These are phyloP conservation scores for Ctenoplectra terminalis DNA, from an alignment of 1,140 invertebrate species.

Conservation along the genomic window DNA sequence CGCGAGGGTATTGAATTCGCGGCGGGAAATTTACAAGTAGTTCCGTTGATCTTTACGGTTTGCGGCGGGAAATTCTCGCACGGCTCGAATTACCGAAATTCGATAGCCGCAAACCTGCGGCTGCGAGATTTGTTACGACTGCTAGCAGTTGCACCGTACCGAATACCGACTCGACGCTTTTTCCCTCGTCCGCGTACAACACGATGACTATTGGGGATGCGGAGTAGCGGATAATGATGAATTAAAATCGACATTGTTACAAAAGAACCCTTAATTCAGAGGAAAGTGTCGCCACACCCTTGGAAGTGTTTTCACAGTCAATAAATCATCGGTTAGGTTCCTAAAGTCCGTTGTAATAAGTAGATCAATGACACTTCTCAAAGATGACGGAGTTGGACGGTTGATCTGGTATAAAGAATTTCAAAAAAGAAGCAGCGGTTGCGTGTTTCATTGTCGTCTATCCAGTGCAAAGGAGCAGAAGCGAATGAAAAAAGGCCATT, in stretches of 20 bases:
- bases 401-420: not conserved
- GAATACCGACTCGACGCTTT: not conserved
- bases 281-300: not conserved
- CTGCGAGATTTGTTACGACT: constrained; percentile 46
- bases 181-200: constrained; percentile 16
- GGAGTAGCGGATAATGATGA: not conserved
- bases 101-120: constrained; percentile 46
- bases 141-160: constrained; percentile 34
- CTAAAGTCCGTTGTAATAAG: no score
- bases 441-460: constrained; percentile 14
- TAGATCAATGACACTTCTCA: no score
- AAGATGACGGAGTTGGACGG: no score
- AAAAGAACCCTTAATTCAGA: not conserved
- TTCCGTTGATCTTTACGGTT: constrained; percentile 17
- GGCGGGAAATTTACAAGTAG: constrained; percentile 38
- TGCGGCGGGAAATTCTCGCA: constrained; percentile 29
- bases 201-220: constrained; percentile 21
- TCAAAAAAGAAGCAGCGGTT: constrained; percentile 9
- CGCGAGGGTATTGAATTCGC: not conserved
- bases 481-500: constrained; percentile 23
- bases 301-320: not conserved
- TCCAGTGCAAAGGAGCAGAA: constrained; percentile 1
- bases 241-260: not conserved
- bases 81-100: constrained; percentile 45
- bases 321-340: not conserved